Percentiles rank a stretch among this genome's conserved stretches.
phyloP scores from a whole-genome alignment of 2,113 vertebrate genomes.

The Cyprinodon variegatus region DNA sequence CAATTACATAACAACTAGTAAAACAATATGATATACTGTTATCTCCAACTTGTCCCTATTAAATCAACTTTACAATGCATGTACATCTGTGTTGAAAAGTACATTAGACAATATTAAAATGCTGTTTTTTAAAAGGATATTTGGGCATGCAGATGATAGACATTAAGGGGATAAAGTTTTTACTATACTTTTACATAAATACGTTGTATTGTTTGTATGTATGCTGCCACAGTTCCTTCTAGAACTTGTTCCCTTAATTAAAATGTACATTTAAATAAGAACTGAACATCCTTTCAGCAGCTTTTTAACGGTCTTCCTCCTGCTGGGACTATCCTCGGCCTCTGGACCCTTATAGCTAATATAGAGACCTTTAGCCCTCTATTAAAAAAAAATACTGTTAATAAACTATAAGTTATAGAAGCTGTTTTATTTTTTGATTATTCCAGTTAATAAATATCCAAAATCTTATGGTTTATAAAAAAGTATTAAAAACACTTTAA shows the following conservation, averaged over 20 bases:
- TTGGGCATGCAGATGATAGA: constrained; percentile 27
- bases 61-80: constrained; percentile 32
- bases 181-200: not conserved
- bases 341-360: too few species aligned
- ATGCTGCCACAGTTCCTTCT: not conserved
- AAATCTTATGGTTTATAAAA: too few species aligned
- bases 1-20: constrained; percentile 10
- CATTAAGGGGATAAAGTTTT: not conserved
- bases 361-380: too few species aligned
- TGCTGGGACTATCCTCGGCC: too few species aligned
- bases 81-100: constrained; percentile 45
- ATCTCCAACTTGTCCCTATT: constrained; percentile 47
- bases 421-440: too few species aligned
- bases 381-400: too few species aligned
- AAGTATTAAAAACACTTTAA: too few species aligned
- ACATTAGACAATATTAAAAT: constrained; percentile 36
- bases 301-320: not conserved
- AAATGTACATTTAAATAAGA: not conserved
- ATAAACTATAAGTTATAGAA: too few species aligned
- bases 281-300: not conserved
- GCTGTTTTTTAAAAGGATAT: constrained; percentile 19
- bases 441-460: too few species aligned
- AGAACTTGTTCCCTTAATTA: not conserved
- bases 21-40: constrained; percentile 34
- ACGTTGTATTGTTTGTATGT: not conserved